phyloP scores from a whole-genome alignment of 2,888 invertebrate genomes.

The Molorchus minor region DNA sequence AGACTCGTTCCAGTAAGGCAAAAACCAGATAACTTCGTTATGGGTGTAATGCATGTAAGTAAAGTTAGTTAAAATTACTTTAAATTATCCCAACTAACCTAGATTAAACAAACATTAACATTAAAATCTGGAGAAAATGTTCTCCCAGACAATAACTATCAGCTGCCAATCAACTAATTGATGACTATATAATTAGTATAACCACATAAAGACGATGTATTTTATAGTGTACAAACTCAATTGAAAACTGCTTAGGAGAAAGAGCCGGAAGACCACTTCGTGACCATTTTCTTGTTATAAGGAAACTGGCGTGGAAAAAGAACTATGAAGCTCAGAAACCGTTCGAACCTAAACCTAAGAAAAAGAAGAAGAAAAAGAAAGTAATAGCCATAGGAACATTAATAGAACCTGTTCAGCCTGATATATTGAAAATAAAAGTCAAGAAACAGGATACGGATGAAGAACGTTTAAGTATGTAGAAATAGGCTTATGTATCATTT shows the following conservation, averaged over 20 bases:
- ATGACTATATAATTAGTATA: neutral
- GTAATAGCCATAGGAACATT: constrained; percentile 19
- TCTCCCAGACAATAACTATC: neutral
- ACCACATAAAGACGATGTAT: neutral
- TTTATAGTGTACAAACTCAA: constrained; percentile 58
- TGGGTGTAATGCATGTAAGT: constrained; percentile 60
- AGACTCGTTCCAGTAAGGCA: constrained; percentile 51
- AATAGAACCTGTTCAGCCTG: constrained; percentile 29
- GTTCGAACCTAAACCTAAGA: constrained; percentile 47
- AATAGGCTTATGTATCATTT: no score
- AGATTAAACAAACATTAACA: neutral
- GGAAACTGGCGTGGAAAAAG: constrained; percentile 58
- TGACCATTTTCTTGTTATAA: constrained; percentile 60
- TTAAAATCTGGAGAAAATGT: neutral
- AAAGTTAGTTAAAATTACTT: neutral
- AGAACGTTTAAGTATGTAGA: constrained; percentile 10
- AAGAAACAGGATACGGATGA: neutral
- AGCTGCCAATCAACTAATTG: neutral
- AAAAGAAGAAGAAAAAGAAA: constrained; percentile 48
- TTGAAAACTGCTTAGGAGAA: constrained; percentile 59
- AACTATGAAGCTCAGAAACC: constrained; percentile 52
- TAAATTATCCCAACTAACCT: no score
- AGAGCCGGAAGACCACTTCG: constrained; percentile 58
- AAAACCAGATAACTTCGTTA: constrained; percentile 59
- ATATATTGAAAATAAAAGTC: constrained; percentile 9